A percentile compares a stretch with the other conserved stretches of the same genome.
Conservation (phyloP, 2,888 invertebrate species). For the Slavum lentiscoides region DNA sequence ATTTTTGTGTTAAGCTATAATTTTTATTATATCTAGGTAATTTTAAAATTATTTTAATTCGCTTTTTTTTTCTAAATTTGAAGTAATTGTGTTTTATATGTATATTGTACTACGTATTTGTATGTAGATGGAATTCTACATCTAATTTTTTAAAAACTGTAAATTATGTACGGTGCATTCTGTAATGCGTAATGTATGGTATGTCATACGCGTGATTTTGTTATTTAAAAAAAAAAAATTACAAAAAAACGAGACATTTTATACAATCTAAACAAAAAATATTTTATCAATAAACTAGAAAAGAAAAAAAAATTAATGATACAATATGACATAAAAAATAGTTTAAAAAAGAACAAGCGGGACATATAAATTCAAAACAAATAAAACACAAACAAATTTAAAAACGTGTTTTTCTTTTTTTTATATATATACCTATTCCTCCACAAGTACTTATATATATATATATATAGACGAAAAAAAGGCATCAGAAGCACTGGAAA, state of each 20-base stretch:
- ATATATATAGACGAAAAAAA: too few relatives aligned
- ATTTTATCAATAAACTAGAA: background rate
- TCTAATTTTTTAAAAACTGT: slow-evolving; percentile 15
- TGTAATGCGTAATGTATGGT: background rate
- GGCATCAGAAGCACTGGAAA: too few relatives aligned
- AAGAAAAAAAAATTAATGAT: background rate
- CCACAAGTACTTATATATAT: background rate
- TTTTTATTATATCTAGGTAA: slow-evolving; percentile 50
- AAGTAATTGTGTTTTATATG: slow-evolving; percentile 35
- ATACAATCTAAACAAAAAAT: background rate
- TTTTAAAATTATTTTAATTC: slow-evolving; percentile 44
- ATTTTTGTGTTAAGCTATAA: slow-evolving; percentile 35
- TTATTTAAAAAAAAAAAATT: background rate
- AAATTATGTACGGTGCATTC: background rate
- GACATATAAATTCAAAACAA: background rate
- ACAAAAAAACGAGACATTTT: background rate
- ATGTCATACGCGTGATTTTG: background rate
- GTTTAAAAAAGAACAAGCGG: background rate
- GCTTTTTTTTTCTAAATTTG: slow-evolving; percentile 46
- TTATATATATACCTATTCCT: slow-evolving; percentile 11
- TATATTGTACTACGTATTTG: slow-evolving; percentile 23
- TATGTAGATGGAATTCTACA: slow-evolving; percentile 19
- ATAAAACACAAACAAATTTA: slow-evolving; percentile 33
- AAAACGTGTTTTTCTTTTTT: slow-evolving; percentile 32
- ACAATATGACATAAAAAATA: slow-evolving; percentile 10